These are phyloP conservation scores for Alauda arvensis DNA, from an alignment of 2,797 vertebrate species.

Conservation along the genomic window DNA sequence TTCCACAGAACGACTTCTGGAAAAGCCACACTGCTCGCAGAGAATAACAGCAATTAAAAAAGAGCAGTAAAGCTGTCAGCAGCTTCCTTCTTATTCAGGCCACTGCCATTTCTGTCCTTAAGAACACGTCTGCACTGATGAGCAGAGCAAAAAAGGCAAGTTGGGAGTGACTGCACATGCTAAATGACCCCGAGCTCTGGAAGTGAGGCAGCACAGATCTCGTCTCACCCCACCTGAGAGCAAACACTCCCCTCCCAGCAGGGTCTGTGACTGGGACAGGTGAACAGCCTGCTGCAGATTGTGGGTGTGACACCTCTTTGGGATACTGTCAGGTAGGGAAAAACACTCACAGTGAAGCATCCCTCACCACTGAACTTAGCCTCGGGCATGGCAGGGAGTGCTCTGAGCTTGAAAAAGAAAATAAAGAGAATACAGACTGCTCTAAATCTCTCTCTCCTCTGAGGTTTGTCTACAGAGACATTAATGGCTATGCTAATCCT, in stretches of 20 bases:
- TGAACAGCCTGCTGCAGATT: neutral
- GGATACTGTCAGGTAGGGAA: neutral
- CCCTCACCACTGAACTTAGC: neutral
- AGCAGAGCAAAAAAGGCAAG: neutral
- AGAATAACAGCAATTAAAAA: conserved; percentile 23
- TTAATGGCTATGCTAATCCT: neutral
- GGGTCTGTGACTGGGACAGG: neutral
- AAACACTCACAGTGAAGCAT: neutral
- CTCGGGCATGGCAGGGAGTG: neutral
- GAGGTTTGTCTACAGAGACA: neutral
- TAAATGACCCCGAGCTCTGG: neutral
- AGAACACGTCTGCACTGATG: neutral
- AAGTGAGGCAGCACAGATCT: neutral
- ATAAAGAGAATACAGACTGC: neutral
- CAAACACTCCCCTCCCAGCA: neutral
- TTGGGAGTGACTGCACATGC: neutral
- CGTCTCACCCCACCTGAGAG: neutral
- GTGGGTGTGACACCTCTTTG: neutral
- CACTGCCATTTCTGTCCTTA: neutral
- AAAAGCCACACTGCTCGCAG: neutral
- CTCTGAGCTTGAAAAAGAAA: neutral
- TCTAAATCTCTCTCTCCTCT: neutral
- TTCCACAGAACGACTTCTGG: neutral
- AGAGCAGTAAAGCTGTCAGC: conserved; percentile 10
- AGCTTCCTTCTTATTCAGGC: neutral